Evolutionary conservation across 2,888 invertebrate genomes (phyloP).

Genomic region (Fragum sueziense): DNA sequence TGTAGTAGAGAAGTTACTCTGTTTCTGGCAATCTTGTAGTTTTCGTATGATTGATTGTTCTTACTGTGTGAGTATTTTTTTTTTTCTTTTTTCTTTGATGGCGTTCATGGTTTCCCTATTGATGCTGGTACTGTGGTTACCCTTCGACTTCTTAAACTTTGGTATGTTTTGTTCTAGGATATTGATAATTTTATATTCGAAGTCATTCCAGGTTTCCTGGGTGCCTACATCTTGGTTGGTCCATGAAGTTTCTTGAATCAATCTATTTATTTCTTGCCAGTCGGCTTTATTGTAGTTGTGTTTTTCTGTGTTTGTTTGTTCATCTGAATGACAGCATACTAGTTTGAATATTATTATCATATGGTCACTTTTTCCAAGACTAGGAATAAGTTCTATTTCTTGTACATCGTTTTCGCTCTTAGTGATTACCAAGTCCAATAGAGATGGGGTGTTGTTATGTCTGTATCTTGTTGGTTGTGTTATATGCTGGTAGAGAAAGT

Average conservation of each 20-base stretch:
- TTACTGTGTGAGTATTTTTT: conserved; percentile 1
- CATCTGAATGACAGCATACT: too few species aligned
- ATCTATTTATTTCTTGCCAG: not conserved
- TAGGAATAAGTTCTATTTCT: too few species aligned
- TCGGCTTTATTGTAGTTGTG: not conserved
- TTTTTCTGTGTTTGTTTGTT: too few species aligned
- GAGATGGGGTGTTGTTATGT: too few species aligned
- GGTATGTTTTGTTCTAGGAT: not conserved
- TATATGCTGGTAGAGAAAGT: too few species aligned
- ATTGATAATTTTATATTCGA: not conserved
- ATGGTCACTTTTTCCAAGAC: too few species aligned
- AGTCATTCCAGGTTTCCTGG: not conserved
- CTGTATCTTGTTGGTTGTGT: too few species aligned
- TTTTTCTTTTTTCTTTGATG: not conserved
- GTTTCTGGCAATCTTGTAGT: conserved; percentile 15
- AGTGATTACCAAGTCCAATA: too few species aligned
- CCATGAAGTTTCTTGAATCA: not conserved
- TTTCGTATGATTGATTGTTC: not conserved
- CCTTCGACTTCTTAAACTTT: not conserved
- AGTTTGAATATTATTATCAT: too few species aligned
- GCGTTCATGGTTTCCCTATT: not conserved
- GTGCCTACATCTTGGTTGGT: not conserved
- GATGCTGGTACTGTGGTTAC: not conserved
- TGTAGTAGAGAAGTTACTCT: not conserved
- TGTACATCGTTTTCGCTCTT: too few species aligned